A percentile compares a stretch with the other conserved stretches of the same genome.
These are phyloP conservation scores for Dyspetes luteomarginatus DNA, from an alignment of 2,888 invertebrate genomes.

Conservation along the genomic window DNA sequence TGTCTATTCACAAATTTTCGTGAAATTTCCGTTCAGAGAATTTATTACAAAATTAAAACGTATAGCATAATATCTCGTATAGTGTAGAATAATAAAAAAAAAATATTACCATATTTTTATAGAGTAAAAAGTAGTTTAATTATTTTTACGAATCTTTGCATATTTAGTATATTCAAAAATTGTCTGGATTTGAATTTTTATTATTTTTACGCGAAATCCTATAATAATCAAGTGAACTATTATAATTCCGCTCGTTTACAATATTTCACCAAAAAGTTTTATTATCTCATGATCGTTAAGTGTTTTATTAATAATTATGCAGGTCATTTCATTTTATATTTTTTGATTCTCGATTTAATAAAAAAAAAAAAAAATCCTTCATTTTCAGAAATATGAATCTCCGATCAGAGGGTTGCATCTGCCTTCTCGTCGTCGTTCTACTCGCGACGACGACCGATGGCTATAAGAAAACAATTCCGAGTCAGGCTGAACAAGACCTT, in stretches of 20 bases:
- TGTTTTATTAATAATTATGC: background rate
- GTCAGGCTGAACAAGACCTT: background rate
- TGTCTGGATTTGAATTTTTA: too few relatives aligned
- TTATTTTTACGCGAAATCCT: slow-evolving; percentile 36
- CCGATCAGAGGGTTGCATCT: slow-evolving; percentile 24
- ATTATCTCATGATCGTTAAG: background rate
- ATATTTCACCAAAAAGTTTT: background rate
- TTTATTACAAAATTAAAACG: background rate
- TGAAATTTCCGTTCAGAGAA: background rate
- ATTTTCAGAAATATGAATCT: slow-evolving; percentile 52
- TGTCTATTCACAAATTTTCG: too few relatives aligned
- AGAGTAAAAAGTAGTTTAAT: background rate
- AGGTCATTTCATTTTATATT: background rate
- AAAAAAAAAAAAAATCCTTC: background rate
- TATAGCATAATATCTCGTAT: background rate
- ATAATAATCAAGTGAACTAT: slow-evolving; percentile 34
- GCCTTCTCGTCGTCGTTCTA: slow-evolving; percentile 31
- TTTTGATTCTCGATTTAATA: background rate
- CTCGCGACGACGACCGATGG: slow-evolving; percentile 18
- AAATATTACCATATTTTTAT: background rate
- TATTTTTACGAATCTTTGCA: background rate
- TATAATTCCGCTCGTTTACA: slow-evolving; percentile 11
- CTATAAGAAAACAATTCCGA: background rate
- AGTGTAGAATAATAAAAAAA: background rate
- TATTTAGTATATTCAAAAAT: too few relatives aligned